Evolutionary conservation across 2,113 vertebrate species (phyloP).

Genomic region (Campylorhamphus procurvoides): DNA sequence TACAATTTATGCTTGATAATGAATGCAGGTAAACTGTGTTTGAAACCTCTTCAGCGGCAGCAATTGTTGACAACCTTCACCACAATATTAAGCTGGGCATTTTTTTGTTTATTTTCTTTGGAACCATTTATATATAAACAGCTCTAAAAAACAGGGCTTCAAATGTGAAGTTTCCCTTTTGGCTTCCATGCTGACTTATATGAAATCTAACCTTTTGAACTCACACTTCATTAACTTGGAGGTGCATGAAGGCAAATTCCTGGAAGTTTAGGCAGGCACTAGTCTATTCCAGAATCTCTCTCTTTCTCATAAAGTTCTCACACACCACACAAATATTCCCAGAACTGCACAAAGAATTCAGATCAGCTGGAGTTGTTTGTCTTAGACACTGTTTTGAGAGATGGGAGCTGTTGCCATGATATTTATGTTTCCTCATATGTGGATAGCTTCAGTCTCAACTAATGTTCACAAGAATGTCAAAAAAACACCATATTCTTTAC

Average conservation of each 20-base stretch:
- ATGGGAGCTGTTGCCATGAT: not conserved
- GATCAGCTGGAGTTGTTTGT: not conserved
- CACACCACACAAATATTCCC: not conserved
- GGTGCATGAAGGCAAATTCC: not conserved
- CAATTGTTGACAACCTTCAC: not conserved
- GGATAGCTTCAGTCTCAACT: not conserved
- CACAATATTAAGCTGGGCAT: not conserved
- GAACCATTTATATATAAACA: not conserved
- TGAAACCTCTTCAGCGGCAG: not conserved
- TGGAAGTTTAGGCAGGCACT: not conserved
- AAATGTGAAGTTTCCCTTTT: not conserved
- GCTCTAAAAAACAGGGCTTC: not conserved
- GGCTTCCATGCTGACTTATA: not conserved
- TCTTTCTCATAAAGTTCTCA: not conserved
- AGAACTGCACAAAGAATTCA: not conserved
- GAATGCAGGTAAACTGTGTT: not conserved
- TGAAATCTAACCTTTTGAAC: conserved; percentile 28
- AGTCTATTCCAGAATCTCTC: not conserved
- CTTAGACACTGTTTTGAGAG: not conserved
- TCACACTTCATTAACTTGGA: not conserved
- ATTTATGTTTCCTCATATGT: not conserved
- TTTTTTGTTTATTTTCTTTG: not conserved
- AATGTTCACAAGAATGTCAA: not conserved
- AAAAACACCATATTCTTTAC: not conserved
- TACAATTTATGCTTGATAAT: not conserved